A percentile compares a stretch with the other conserved stretches of the same genome.
phyloP scores from a whole-genome alignment of 2,113 vertebrate genomes.

The Pseudopodoces humilis region DNA sequence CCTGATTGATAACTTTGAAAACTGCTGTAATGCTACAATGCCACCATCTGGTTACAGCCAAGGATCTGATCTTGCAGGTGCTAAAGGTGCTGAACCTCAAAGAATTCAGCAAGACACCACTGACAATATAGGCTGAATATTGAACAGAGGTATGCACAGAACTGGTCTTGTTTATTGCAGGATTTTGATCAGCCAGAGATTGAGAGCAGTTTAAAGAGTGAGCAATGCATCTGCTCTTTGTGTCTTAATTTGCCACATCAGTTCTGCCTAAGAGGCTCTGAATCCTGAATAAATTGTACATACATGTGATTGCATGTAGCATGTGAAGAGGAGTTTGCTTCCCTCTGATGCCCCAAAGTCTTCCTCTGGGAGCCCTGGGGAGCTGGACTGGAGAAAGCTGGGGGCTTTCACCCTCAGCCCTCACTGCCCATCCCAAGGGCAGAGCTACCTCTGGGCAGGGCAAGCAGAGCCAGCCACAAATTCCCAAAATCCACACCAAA shows the following conservation, averaged over 20 bases:
- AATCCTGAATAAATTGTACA: background rate
- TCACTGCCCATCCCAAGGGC: background rate
- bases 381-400: fast-evolving
- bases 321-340: background rate
- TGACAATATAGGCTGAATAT: background rate
- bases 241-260: background rate
- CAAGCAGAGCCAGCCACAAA: background rate
- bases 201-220: background rate
- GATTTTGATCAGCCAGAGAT: conserved; percentile 7
- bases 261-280: background rate
- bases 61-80: conserved; percentile 16
- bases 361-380: background rate
- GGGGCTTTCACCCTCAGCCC: fast-evolving
- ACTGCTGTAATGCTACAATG: conserved; percentile 58
- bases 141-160: background rate
- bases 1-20: background rate
- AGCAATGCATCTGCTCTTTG: background rate
- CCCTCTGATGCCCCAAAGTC: background rate
- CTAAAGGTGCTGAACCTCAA: background rate
- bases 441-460: background rate
- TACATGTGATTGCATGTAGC: background rate
- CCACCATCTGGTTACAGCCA: conserved; percentile 66
- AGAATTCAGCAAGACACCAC: background rate
- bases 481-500: background rate
- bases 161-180: background rate